Base-by-base conservation (phyloP, 2,113 vertebrate genomes). In the Amphiprion percula region DNA sequence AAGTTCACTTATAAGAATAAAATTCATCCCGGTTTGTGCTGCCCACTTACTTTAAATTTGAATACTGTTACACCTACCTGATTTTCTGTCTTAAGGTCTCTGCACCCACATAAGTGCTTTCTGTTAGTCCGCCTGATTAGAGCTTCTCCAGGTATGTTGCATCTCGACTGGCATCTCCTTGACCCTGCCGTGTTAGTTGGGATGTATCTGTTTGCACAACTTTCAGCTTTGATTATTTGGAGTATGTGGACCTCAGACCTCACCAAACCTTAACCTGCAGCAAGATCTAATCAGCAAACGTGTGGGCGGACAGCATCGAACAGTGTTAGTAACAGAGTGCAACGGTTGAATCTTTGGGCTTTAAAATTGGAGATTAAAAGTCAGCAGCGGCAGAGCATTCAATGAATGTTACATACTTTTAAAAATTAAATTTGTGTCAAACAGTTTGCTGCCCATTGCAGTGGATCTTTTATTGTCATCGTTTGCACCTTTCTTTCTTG, bases 161-260 rank as follows among this genome's bases (percentile, higher is more conserved):
- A 63, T 23, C 61, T 73, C 68, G 50, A 70, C 47, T 77, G 75
- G 61, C 56, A 72, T 75, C 30, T 50, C 33, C 46, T 47, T 75
- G 54, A 69, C 39, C 59, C 39, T 11, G 5, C 15, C 26, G 9
- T 77, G 30, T 24, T 56, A 50, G 41, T 21, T 75, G 24, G 61
- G 17, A 37, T 80, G 28, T 50, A 65, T 37, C 47, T 53, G 21
- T 75, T 47, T 5, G 10, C 28, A 2, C 47, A 49, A 55, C 47
- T 52, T 28, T 23, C 28, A 53, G 16, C 47, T 70, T 56, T 46
- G 24, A 82, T 77, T 84, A 67, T 24, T 54, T 14, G 1, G 16
- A 17, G 61, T 68, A 15, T 58, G 8, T 7, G n/a, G 17, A 65
- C 46, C 16, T 26, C 63, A 60, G 33, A 54, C 44, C 12, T 59